A percentile compares a stretch with the other conserved stretches of the same genome.
These are phyloP conservation scores for Eupithecia dodoneata DNA, from an alignment of 2,888 invertebrate species.

Conservation along the genomic window DNA sequence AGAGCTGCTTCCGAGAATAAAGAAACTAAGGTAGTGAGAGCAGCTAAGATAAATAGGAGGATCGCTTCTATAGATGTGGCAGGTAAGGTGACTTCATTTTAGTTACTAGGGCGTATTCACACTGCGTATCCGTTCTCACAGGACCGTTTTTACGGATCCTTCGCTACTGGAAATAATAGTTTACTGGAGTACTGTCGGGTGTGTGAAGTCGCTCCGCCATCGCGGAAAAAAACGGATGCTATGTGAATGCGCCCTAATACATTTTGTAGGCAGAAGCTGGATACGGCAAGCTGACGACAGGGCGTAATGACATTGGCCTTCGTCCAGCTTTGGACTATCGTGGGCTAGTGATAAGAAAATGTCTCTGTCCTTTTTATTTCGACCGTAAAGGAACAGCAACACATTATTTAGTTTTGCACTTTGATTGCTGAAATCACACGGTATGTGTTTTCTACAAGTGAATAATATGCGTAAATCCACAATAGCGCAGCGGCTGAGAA, in stretches of 20 bases:
- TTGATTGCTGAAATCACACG: too few relatives aligned
- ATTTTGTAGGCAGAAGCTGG: not conserved
- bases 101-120: not conserved
- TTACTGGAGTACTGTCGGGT: too few relatives aligned
- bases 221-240: too few relatives aligned
- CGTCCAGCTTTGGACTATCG: not conserved
- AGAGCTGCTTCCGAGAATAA: slow-evolving; percentile 71
- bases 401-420: too few relatives aligned
- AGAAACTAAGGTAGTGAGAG: slow-evolving; percentile 61
- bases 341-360: not conserved
- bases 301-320: not conserved
- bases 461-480: too few relatives aligned
- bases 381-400: not conserved
- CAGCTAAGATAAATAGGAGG: slow-evolving; percentile 64
- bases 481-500: too few relatives aligned
- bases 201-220: too few relatives aligned
- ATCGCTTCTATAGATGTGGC: slow-evolving; percentile 62
- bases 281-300: not conserved
- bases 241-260: too few relatives aligned
- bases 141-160: too few relatives aligned
- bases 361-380: not conserved
- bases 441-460: too few relatives aligned
- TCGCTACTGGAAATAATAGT: too few relatives aligned
- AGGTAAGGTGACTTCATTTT: slow-evolving; percentile 53
- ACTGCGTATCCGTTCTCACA: too few relatives aligned